Conservation (phyloP, 2,797 vertebrate species). For the Cossypha niveicapilla region DNA sequence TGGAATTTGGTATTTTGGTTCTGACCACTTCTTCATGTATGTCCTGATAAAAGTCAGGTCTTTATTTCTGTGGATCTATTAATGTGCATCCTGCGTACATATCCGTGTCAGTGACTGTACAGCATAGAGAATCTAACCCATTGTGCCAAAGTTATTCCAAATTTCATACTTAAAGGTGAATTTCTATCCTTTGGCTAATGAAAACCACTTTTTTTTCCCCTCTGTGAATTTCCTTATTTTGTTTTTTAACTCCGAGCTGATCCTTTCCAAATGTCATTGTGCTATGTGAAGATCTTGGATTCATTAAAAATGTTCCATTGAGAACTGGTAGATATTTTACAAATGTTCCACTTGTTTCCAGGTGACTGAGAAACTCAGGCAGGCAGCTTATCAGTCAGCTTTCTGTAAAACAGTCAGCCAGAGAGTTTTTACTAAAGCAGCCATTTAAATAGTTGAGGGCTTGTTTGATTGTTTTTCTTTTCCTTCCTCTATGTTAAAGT, state of each 20-base stretch:
- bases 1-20: neutral
- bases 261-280: conserved; percentile 69
- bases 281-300: conserved; percentile 32
- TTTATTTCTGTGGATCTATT: neutral
- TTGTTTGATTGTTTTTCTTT: neutral
- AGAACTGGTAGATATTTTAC: conserved; percentile 45
- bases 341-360: conserved; percentile 52
- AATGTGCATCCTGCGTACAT: neutral
- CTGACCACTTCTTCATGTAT: accelerated
- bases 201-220: conserved; percentile 38
- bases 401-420: neutral
- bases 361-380: neutral
- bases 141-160: neutral
- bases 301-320: conserved; percentile 61
- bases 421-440: neutral
- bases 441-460: neutral
- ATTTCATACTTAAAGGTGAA: conserved; percentile 43
- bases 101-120: neutral
- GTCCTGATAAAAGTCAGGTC: neutral
- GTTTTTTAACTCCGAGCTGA: conserved; percentile 33
- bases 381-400: neutral
- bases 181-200: conserved; percentile 45
- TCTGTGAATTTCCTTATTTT: conserved; percentile 47
- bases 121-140: neutral
- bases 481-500: neutral